Evolutionary conservation across 2,888 invertebrate genomes (phyloP), one percentile per base, ranked within the genome.

Genomic region (Pachydiplax longipennis): DNA sequence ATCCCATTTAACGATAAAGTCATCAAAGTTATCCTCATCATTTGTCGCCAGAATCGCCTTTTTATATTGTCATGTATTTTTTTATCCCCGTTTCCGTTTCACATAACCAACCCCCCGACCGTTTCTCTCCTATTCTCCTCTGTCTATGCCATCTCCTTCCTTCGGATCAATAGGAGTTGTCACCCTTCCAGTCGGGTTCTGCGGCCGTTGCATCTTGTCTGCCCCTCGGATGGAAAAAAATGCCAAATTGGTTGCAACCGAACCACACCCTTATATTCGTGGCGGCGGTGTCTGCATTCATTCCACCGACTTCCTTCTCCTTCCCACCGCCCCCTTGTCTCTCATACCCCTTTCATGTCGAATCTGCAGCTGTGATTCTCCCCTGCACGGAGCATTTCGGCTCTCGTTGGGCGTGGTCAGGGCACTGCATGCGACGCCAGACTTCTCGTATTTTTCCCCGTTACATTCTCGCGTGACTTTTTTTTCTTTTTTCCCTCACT

Each of bases 401-500:
- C 87, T 87, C 87, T 58, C 65, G 87, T 87, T 87, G 87, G 87
- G 87, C 87, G 87, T 87, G 87, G 87, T 87, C 87, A 87, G 87
- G 87, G 37, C 87, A 65, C 65, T 87, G 87, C 65, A 61, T 87
- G 87, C 87, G 87, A 87, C 87, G 87, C 18, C 31, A 65, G n/a
- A 65, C 65, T 25, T 65, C 65, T 65, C 65, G 73, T 73, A 31
- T 73, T 73, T 53, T 31, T 73, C 31, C 31, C 73, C 25, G 65
- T 65, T 73, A 73, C 22, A 73, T 73, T 31, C 73, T 73, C 73
- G 73, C 73, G 25, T 73, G 73, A 25, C 25, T 73, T 73, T 73
- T 73, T 73, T 73, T 25, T 12, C 25, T 25, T n/a, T 25, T n/a
- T 65, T 25, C 25, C 73, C 22, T 73, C 25, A 15, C 53, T 18